Conservation (phyloP, 2,113 vertebrate genomes). For the Tragulus kanchil region DNA sequence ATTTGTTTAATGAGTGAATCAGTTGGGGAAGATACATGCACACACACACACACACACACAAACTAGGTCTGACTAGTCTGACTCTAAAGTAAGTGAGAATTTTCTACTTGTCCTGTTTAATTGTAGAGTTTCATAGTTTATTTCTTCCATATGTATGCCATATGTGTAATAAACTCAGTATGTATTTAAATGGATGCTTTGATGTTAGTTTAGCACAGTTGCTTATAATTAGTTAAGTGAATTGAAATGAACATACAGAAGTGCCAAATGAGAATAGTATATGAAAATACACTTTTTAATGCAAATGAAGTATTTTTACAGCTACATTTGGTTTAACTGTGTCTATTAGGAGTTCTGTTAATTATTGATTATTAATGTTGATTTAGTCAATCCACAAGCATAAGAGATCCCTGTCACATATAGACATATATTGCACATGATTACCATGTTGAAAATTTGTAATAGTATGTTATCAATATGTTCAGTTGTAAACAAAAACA, state of each 20-base stretch:
- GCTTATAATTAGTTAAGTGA: slow-evolving; percentile 46
- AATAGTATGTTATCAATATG: not conserved
- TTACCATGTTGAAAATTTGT: not conserved
- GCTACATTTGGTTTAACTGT: not conserved
- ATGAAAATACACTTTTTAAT: not conserved
- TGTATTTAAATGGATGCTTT: slow-evolving; percentile 56
- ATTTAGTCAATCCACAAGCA: not conserved
- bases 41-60: not conserved
- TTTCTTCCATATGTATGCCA: not conserved
- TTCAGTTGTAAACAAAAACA: slow-evolving; percentile 27
- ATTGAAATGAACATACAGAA: not conserved
- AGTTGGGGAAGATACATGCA: not conserved
- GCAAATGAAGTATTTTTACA: not conserved
- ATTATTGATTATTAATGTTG: not conserved
- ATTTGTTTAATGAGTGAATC: slow-evolving; percentile 38
- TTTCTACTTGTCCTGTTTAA: slow-evolving; percentile 27
- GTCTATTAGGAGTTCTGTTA: not conserved
- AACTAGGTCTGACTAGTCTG: slow-evolving; percentile 37
- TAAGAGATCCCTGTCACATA: not conserved
- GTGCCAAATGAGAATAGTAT: not conserved
- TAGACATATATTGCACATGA: not conserved
- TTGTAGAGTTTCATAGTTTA: slow-evolving; percentile 28
- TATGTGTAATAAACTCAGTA: slow-evolving; percentile 1
- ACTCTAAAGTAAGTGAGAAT: slow-evolving; percentile 49
- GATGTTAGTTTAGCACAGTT: slow-evolving; percentile 54